Evolutionary conservation across 2,113 vertebrate genomes (phyloP).

Genomic region (Struthidea cinerea): DNA sequence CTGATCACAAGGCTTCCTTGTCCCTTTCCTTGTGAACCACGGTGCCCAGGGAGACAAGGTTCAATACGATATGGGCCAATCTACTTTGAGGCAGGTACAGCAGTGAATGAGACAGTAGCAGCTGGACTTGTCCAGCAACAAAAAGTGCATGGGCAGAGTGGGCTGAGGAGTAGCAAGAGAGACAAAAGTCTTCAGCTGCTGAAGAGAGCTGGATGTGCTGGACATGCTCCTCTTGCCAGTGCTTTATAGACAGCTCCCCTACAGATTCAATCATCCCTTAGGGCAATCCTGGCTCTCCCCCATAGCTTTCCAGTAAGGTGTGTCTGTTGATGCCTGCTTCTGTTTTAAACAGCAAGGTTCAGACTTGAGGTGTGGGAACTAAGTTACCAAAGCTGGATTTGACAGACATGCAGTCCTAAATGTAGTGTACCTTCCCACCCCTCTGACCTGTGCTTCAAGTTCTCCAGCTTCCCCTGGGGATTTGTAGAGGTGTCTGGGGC

Average conservation of each 20-base stretch:
- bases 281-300: neutral
- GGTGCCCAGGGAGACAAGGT: neutral
- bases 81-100: neutral
- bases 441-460: neutral
- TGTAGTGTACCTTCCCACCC: neutral
- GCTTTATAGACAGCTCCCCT: neutral
- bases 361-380: neutral
- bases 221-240: neutral
- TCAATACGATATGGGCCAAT: neutral
- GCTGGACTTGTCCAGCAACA: neutral
- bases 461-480: neutral
- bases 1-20: neutral
- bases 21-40: neutral
- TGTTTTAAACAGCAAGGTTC: neutral
- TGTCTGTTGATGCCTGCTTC: neutral
- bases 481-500: neutral
- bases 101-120: neutral
- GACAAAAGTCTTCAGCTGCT: neutral
- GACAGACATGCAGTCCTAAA: neutral
- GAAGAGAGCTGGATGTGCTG: neutral
- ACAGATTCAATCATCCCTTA: neutral
- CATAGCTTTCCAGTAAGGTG: neutral
- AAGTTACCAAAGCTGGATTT: neutral
- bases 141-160: neutral
- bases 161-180: neutral